Evolutionary conservation across 2,797 vertebrate genomes (phyloP).

Genomic region (Alca torda): DNA sequence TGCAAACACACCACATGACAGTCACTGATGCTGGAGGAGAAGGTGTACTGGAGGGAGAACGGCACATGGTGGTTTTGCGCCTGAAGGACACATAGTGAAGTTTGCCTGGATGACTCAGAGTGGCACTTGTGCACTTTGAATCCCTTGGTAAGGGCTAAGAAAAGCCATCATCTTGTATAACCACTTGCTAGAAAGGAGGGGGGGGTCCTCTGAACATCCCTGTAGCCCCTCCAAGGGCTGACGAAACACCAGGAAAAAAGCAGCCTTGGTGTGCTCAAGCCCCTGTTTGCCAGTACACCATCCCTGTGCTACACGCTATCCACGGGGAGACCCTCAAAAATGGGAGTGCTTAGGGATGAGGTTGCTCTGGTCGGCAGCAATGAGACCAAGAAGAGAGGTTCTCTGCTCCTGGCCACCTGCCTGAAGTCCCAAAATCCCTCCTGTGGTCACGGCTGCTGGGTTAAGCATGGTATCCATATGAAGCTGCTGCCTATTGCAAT

Average conservation of each 20-base stretch:
- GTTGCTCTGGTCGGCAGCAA: not conserved
- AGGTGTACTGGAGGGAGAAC: not conserved
- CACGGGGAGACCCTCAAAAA: not conserved
- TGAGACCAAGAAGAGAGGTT: not conserved
- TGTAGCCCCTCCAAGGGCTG: fast-evolving
- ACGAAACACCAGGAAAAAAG: not conserved
- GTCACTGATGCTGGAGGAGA: not conserved
- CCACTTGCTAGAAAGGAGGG: not conserved
- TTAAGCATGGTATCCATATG: not conserved
- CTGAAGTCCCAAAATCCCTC: not conserved
- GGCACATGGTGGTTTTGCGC: fast-evolving
- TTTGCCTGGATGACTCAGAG: not conserved
- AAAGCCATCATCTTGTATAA: not conserved
- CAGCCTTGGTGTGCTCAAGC: fast-evolving
- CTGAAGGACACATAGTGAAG: not conserved
- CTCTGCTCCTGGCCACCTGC: not conserved
- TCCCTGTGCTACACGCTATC: not conserved
- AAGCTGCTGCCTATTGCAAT: not conserved
- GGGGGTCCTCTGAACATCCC: not conserved
- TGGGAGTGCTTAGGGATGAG: not conserved
- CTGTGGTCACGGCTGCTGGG: not conserved
- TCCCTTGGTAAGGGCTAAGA: not conserved
- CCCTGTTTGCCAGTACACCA: fast-evolving
- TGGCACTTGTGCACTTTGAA: not conserved
- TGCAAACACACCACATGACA: fast-evolving